A percentile compares a stretch with the other conserved stretches of the same genome.
Evolutionary conservation across 2,113 vertebrate species (phyloP).

Genomic region (Macquaria australasica): DNA sequence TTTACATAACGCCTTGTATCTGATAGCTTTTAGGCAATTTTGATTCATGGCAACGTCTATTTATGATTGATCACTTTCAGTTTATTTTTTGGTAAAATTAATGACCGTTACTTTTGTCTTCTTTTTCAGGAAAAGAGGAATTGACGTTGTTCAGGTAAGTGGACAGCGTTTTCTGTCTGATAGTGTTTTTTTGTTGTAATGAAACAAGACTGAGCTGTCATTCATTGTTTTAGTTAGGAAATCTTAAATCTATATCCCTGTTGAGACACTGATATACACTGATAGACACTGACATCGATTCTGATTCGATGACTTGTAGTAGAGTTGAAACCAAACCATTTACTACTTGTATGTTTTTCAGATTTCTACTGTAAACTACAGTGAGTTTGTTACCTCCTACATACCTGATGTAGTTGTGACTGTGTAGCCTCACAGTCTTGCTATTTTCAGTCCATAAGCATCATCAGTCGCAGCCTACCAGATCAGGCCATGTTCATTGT

Average conservation of each 20-base stretch:
- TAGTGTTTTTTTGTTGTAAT: background rate
- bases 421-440: conserved; percentile 11
- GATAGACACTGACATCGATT: too few species aligned
- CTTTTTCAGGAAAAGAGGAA: conserved; percentile 93
- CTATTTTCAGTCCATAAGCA: conserved; percentile 35
- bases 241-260: too few species aligned
- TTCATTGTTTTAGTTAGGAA: conserved; percentile 6
- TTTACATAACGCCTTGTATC: background rate
- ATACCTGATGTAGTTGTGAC: conserved; percentile 1
- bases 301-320: background rate
- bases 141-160: conserved; percentile 98
- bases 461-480: conserved; percentile 22
- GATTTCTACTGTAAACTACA: conserved; percentile 11
- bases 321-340: background rate
- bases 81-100: conserved; percentile 9
- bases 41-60: background rate
- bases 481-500: background rate
- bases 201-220: background rate
- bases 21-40: background rate
- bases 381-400: background rate
- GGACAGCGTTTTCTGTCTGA: background rate
- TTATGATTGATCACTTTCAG: background rate
- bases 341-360: background rate
- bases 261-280: background rate
- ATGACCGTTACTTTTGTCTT: conserved; percentile 57